phyloP scores from a whole-genome alignment of 2,113 vertebrate species.

The Tenebrosternarchus preto region DNA sequence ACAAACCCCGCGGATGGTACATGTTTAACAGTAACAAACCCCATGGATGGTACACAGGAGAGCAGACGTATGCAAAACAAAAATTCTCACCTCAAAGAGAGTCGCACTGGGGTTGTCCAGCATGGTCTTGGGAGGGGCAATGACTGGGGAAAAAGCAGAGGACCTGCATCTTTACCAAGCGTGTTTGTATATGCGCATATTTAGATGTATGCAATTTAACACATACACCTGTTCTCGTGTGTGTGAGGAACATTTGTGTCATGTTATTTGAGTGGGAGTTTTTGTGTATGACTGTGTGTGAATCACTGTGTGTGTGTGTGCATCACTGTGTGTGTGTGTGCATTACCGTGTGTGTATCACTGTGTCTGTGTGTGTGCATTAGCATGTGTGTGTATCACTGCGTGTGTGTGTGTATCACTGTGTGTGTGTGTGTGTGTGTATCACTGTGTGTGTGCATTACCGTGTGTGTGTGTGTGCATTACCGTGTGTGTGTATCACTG shows the following conservation, averaged over 20 bases:
- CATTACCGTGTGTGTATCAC: neutral
- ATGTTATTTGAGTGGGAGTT: neutral
- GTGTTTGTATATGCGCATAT: too few species aligned
- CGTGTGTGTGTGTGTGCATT: neutral
- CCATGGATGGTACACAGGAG: too few species aligned
- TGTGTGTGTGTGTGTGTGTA: neutral
- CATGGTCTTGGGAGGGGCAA: slow-evolving; percentile 74
- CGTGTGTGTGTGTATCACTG: neutral
- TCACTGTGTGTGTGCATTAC: neutral
- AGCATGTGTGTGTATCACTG: too few species aligned
- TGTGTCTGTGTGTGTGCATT: neutral
- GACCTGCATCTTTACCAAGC: neutral
- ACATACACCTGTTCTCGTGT: too few species aligned
- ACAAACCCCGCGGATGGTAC: too few species aligned
- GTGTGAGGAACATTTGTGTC: neutral
- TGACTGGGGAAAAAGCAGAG: slow-evolving; percentile 65
- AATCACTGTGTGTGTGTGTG: neutral
- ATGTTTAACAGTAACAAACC: too few species aligned
- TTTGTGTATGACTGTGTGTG: neutral
- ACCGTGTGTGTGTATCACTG: neutral
- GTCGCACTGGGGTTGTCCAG: slow-evolving; percentile 66
- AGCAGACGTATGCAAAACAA: too few species aligned
- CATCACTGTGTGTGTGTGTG: neutral
- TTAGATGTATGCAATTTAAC: too few species aligned
- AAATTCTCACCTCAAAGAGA: slow-evolving; percentile 75